phyloP scores from a whole-genome alignment of 2,113 vertebrate genomes.

The Triplophysa dalaica region DNA sequence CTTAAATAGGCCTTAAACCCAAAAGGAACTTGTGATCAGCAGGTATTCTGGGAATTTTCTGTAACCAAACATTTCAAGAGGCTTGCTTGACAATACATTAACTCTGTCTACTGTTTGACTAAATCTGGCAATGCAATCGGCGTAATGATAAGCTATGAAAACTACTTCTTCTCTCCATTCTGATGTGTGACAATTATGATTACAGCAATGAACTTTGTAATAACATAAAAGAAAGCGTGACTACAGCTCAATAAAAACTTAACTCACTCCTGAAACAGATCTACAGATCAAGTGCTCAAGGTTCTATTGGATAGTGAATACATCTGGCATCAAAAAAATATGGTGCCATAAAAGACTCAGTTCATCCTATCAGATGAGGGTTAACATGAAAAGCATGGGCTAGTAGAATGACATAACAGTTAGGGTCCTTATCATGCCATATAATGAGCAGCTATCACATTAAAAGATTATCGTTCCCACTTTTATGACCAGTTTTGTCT shows the following conservation, averaged over 20 bases:
- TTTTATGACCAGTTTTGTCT: background rate
- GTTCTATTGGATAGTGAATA: slow-evolving; percentile 2
- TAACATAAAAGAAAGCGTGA: slow-evolving; percentile 2
- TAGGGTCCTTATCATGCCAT: background rate
- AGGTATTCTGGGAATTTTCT: background rate
- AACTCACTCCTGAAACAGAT: background rate
- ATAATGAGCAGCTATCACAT: background rate
- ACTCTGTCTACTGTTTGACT: slow-evolving; percentile 32
- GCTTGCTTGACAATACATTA: background rate
- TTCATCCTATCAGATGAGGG: background rate
- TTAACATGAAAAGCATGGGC: background rate
- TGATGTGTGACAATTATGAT: background rate
- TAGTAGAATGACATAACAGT: background rate
- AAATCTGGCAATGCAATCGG: slow-evolving; percentile 20
- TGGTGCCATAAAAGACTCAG: slow-evolving; percentile 29
- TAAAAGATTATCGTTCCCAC: background rate
- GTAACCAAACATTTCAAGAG: background rate
- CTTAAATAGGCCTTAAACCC: too few relatives aligned
- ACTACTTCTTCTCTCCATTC: slow-evolving; percentile 2
- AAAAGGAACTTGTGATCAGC: too few relatives aligned
- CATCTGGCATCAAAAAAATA: slow-evolving; percentile 29
- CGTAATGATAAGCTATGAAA: slow-evolving; percentile 25
- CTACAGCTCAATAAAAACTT: slow-evolving; percentile 32
- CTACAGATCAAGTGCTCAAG: background rate
- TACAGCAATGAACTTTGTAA: slow-evolving; percentile 23